Evolutionary conservation across 2,113 vertebrate genomes (phyloP), one percentile per base, ranked within the genome.

Genomic region (Scartelaos histophorus): DNA sequence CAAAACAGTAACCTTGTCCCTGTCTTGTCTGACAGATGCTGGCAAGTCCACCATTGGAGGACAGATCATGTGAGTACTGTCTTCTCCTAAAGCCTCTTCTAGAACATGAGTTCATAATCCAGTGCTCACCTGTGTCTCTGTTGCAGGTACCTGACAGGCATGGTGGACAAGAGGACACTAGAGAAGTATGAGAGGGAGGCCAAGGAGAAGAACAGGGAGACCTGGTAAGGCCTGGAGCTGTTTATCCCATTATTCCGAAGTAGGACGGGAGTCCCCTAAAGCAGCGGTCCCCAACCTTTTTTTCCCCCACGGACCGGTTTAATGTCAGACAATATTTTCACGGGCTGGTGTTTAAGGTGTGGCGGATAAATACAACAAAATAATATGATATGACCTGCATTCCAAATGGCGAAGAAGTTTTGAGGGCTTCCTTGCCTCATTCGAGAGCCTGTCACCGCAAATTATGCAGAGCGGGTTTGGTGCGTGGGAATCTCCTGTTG

Each of bases 171-270:
- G 92, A 94, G 98, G 87, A 99, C 98, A 65, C 94, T 99, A 84
- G 98, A 99, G 88, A 99, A 99, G 91, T 99, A 99, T 2, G 98
- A 99, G 91, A 94, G 97, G 90, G 98, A 99, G 94, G 98, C 98
- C 82, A 99, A 99, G 94, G 98, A 99, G 78, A 99, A 99, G 92
- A 99, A 98, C 93, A 94, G 98, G 92, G 98, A 99, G 94, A 99
- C 97, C 79, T 99, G 98, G 98, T 98, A 91, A 90, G 93, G 6
- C 13, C 22, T 29, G 13, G 57, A 29, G 21, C 49, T 51, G 47
- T 19, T 51, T 7, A 51, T 51, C 16, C 38, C 38, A 43, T 29
- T 4, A 9, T 9, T 43, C 38, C 7, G 35, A 38, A 38, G 29
- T 38, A 38, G 38, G 38, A 6, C 38, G 0, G 9, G 38, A 43